Base-by-base conservation (phyloP, 2,797 vertebrate genomes). In the Melanotaenia pygmaea region DNA sequence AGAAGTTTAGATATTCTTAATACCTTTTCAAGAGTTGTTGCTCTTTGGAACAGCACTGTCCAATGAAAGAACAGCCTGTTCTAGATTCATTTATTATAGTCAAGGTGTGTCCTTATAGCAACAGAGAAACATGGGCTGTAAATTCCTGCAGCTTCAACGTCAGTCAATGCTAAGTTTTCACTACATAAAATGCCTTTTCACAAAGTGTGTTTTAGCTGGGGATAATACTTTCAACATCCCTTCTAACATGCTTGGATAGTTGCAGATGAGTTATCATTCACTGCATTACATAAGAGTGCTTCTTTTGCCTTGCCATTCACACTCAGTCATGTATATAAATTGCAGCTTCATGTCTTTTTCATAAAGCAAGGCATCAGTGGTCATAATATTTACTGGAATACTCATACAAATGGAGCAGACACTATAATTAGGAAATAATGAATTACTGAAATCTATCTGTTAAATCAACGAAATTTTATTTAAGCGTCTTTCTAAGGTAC, bases 61-160 rank as follows among this genome's bases (percentile, higher is more conserved):
- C 22, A 26, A 28, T 16, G 26, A 30, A 54, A 14, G 13, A 56
- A 18, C 24, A 56, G 24, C 3, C 53, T 56, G 53, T 30, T 35
- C 43, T 86, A 82, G 64, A 89, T 91, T 80, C 72, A 70, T 81
- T 77, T 72, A 74, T 76, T 80, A 90, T 82, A 78, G 60, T 5
- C 3, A 64, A 83, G 83, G 86, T 54, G 83, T 88, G 88, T 63
- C 61, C 7, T 57, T 7, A 3, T 79, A 62, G 74, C 67, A 53
- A 69, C 62, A 84, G 73, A 78, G 64, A 80, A 68, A 75, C 66
- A 80, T 68, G 28, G 74, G 79, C 22, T 76, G 64, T 73, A n/a
- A 53, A 11, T 20, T 34, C 59, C 53, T 74, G 54, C 32, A 64
- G 69, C 59, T 67, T 26, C 24, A 54, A 26, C 11, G 24, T 11